A percentile compares a stretch with the other conserved stretches of the same genome.
Conservation (phyloP, 2,888 invertebrate genomes). For the Yponomeuta plumbellus region DNA sequence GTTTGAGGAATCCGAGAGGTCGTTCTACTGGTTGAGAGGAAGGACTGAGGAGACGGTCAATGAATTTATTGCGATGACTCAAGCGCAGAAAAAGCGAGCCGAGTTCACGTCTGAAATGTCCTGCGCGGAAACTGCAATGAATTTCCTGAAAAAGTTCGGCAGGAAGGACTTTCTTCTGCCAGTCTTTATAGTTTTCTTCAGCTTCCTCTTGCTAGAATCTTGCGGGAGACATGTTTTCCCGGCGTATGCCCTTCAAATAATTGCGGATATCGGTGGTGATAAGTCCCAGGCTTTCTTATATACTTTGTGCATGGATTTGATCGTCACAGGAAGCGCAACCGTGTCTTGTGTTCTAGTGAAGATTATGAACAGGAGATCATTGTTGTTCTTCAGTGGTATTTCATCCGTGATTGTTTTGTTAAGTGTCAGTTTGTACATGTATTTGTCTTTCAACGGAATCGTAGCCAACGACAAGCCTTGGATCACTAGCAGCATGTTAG, state of each 20-base stretch:
- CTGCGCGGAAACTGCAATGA: slow-evolving; percentile 20
- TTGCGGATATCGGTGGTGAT: slow-evolving; percentile 39
- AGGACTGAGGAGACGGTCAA: slow-evolving; percentile 26
- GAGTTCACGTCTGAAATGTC: slow-evolving; percentile 22
- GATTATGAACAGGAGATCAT: slow-evolving; percentile 39
- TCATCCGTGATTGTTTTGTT: slow-evolving; percentile 35
- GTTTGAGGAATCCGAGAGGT: slow-evolving; percentile 60
- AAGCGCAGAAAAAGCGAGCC: slow-evolving; percentile 35
- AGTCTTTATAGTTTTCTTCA: slow-evolving; percentile 34
- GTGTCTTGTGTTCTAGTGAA: slow-evolving; percentile 44
- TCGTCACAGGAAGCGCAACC: slow-evolving; percentile 40
- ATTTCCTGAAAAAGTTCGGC: slow-evolving; percentile 39
- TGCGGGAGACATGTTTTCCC: slow-evolving; percentile 50
- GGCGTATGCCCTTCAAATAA: slow-evolving; percentile 48
- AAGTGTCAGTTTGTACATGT: slow-evolving; percentile 38
- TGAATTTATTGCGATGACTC: slow-evolving; percentile 40
- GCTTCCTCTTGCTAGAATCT: slow-evolving; percentile 38
- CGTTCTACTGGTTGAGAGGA: slow-evolving; percentile 72
- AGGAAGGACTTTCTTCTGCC: slow-evolving; percentile 48
- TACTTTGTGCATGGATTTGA: slow-evolving; percentile 42
- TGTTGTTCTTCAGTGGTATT: slow-evolving; percentile 45
- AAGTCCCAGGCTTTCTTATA: slow-evolving; percentile 39
- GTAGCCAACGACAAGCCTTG: slow-evolving; percentile 34
- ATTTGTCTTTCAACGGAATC: slow-evolving; percentile 30
- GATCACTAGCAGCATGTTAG: slow-evolving; percentile 40